phyloP scores from a whole-genome alignment of 37 sponge, comb jelly and placozoan species.

The Eunapius fragilis region DNA sequence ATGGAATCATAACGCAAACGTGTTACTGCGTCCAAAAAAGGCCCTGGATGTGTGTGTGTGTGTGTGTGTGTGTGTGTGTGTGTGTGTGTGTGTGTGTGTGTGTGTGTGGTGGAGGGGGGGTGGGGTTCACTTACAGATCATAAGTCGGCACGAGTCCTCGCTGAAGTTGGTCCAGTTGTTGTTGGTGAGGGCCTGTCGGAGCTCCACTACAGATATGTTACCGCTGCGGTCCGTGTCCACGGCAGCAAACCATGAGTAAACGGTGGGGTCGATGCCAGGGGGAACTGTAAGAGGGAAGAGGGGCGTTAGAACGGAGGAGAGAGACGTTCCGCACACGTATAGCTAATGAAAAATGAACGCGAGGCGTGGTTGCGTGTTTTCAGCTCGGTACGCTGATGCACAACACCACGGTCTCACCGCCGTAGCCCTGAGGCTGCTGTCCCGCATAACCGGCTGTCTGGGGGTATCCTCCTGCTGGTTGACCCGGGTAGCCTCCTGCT shows the following conservation, averaged over 20 bases:
- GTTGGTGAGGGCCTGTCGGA: slow-evolving; percentile 75
- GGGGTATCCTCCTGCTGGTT: neutral
- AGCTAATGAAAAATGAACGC: too few relatives aligned
- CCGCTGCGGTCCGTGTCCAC: slow-evolving; percentile 84
- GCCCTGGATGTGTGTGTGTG: too few relatives aligned
- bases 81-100: too few relatives aligned
- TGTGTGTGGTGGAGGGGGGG: too few relatives aligned
- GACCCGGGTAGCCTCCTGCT: neutral
- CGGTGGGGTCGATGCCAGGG: slow-evolving; percentile 66
- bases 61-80: too few relatives aligned
- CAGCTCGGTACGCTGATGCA: too few relatives aligned
- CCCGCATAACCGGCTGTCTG: slow-evolving; percentile 45
- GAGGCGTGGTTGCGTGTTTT: too few relatives aligned
- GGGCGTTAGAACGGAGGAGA: too few relatives aligned
- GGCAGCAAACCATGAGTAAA: slow-evolving; percentile 81
- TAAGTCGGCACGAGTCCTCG: slow-evolving; percentile 83
- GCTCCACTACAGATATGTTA: slow-evolving; percentile 64
- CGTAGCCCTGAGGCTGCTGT: slow-evolving; percentile 42
- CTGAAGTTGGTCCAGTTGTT: slow-evolving; percentile 89
- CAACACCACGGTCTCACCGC: too few relatives aligned
- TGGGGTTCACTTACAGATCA: slow-evolving; percentile 60
- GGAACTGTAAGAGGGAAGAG: slow-evolving; percentile 10
- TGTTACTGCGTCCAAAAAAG: too few relatives aligned
- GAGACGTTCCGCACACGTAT: too few relatives aligned
- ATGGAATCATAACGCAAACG: too few relatives aligned